Conservation (phyloP, 2,797 vertebrate species). For the Anableps anableps region DNA sequence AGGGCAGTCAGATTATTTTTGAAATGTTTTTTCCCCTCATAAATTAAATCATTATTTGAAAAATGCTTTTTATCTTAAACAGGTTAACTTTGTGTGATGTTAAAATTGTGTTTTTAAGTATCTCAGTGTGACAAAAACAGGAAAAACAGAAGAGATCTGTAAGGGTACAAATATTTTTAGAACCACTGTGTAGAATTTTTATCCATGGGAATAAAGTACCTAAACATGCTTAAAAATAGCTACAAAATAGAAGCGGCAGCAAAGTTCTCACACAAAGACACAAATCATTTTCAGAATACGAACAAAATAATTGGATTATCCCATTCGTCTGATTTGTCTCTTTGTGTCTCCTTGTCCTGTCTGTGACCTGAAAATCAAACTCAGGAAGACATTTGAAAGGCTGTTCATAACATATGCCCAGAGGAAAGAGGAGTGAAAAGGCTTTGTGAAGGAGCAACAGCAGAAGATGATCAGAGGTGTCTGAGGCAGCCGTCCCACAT, state of each 20-base stretch:
- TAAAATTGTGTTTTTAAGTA: no score
- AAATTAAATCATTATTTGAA: no score
- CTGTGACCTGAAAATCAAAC: constrained; percentile 3
- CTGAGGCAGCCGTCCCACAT: neutral
- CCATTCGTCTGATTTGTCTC: neutral
- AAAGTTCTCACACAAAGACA: neutral
- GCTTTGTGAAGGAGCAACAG: neutral
- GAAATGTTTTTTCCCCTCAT: no score
- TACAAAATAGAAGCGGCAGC: neutral
- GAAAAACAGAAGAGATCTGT: no score
- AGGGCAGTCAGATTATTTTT: no score
- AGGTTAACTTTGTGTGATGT: no score
- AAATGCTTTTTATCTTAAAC: no score
- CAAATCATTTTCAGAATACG: neutral
- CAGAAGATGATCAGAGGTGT: neutral
- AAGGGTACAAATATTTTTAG: neutral
- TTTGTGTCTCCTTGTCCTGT: neutral
- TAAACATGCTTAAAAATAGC: neutral
- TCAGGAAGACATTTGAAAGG: neutral
- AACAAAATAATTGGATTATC: neutral
- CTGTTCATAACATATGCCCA: neutral
- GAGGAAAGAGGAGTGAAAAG: neutral
- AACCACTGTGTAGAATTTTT: neutral
- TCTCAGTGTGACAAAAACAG: no score
- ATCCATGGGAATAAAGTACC: neutral